phyloP scores from a whole-genome alignment of 2,888 invertebrate species.

The Stictocephala bisonia region DNA sequence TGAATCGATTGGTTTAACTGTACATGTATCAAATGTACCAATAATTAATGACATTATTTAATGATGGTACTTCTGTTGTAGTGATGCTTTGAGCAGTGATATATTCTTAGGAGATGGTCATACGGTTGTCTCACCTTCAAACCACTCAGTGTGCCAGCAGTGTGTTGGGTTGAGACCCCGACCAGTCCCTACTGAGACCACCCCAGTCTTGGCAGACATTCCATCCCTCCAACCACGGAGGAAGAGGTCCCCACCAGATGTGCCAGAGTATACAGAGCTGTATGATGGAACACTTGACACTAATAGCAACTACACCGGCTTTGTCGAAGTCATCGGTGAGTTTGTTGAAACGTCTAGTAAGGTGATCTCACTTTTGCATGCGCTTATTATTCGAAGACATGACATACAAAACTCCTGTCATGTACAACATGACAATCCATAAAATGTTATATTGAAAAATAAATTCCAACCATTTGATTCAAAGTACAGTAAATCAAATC shows the following conservation, averaged over 20 bases:
- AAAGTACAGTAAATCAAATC: too few species aligned
- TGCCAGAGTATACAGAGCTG: slow-evolving; percentile 60
- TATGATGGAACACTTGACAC: slow-evolving; percentile 81
- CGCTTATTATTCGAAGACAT: too few species aligned
- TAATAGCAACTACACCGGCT: slow-evolving; percentile 85
- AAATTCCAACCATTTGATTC: too few species aligned
- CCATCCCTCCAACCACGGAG: slow-evolving; percentile 30
- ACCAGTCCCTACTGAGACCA: background rate
- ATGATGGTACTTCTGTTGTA: too few species aligned
- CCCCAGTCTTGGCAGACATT: slow-evolving; percentile 37
- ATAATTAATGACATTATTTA: too few species aligned
- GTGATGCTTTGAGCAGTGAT: slow-evolving; percentile 73
- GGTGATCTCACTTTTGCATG: too few species aligned
- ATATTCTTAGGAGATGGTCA: slow-evolving; percentile 80
- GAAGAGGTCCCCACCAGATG: slow-evolving; percentile 30
- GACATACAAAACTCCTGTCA: too few species aligned
- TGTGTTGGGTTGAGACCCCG: slow-evolving; percentile 67
- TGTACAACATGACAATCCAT: too few species aligned
- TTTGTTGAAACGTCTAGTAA: slow-evolving; percentile 55
- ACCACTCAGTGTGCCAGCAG: slow-evolving; percentile 64
- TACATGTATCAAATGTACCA: too few species aligned
- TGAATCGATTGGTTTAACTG: too few species aligned
- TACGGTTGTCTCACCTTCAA: slow-evolving; percentile 46
- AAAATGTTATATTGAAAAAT: too few species aligned
- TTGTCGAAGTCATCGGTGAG: slow-evolving; percentile 84